Evolutionary conservation across 2,797 vertebrate species (phyloP), one percentile per base, ranked within the genome.

Genomic region (Nyctalus aviator): DNA sequence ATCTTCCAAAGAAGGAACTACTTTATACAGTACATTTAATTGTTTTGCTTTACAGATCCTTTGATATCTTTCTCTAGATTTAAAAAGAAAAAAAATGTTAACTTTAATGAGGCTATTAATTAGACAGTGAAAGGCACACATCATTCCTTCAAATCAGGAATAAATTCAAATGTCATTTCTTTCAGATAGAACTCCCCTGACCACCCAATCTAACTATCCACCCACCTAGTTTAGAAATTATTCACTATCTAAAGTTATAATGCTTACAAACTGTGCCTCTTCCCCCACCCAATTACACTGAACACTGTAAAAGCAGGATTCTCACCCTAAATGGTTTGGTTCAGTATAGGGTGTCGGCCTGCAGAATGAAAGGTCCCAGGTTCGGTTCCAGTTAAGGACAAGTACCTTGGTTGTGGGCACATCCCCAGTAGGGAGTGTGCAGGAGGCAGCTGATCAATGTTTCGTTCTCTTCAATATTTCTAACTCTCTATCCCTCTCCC

Each of bases 41-140:
- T 78, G 18, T 44, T 84, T 87, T 88, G 81, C 64, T 55, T 93
- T 88, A 94, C 1, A 94, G 55, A 95, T 85, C 35, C 53, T 62
- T 76, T 90, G 8, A 81, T 90, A 11, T 73, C 37, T 77, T 92
- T 87, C 41, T 94, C n/a, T 73, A 44, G 23, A 94, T 55, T 94
- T 76, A 69, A 59, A 77, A 46, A 87, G 44, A 55, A 77, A 91
- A 44, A 83, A 68, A 76, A 71, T 41, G 9, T 62, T 88, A 41
- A 90, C 90, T 90, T 82, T 87, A 90, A 95, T 35, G n/a, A 90
- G 18, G 48, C 25, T 75, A 88, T 90, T 77, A 97, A 35, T 90
- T 77, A 97, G 44, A 90, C 93, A 44, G 3, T 27, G 23, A 78
- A 88, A 73, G 50, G 2, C 78, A 84, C 23, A 3, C 48, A 66